Evolutionary conservation across 2,797 vertebrate genomes (phyloP).

Genomic region (Novumbra hubbsi): DNA sequence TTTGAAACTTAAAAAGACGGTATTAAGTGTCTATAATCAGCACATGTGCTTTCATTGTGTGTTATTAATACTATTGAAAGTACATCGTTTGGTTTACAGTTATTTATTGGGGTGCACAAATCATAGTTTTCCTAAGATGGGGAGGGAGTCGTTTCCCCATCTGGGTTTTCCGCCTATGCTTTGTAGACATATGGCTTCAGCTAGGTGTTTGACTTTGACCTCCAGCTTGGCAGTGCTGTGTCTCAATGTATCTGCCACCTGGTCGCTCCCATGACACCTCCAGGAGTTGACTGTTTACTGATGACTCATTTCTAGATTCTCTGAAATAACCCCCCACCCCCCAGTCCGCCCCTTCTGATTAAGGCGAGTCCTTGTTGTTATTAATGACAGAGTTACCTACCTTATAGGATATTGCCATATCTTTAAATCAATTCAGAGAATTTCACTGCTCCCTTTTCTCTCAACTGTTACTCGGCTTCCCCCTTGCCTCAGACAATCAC

Average conservation of each 20-base stretch:
- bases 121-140: too few species aligned
- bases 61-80: too few species aligned
- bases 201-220: conserved; percentile 27
- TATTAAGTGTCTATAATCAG: too few species aligned
- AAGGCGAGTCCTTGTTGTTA: not conserved
- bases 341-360: not conserved
- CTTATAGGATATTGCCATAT: not conserved
- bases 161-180: too few species aligned
- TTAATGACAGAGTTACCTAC: not conserved
- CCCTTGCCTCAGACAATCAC: not conserved
- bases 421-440: not conserved
- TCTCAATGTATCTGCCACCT: not conserved
- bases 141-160: too few species aligned
- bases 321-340: not conserved
- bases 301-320: conserved; percentile 24
- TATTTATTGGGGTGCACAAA: too few species aligned
- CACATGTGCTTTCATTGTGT: too few species aligned
- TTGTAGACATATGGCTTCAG: not conserved
- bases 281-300: conserved; percentile 19
- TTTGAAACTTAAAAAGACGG: too few species aligned
- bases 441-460: not conserved
- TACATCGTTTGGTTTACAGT: too few species aligned
- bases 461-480: not conserved
- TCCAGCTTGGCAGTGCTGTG: conserved; percentile 24
- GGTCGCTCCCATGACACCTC: conserved; percentile 14